Conservation (phyloP, 2,888 invertebrate genomes). For the Dichetophora obliterata region DNA sequence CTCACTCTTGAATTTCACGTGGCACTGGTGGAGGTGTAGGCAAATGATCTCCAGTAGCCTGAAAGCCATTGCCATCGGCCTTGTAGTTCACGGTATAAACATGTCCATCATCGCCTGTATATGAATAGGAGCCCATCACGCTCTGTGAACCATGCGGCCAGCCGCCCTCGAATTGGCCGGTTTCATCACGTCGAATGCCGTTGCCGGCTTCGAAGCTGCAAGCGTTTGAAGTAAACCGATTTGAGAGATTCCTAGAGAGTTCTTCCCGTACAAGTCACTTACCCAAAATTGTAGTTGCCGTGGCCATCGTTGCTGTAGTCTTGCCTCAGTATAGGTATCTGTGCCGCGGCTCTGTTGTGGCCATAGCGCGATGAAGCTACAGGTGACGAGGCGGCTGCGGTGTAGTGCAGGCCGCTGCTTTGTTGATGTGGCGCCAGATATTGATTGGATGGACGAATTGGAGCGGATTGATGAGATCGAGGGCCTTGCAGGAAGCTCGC, state of each 20-base stretch:
- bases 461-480: constrained; percentile 47
- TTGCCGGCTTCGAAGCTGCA: constrained; percentile 76
- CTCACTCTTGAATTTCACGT: constrained; percentile 52
- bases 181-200: constrained; percentile 74
- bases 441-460: constrained; percentile 53
- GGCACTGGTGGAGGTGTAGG: constrained; percentile 84
- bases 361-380: constrained; percentile 18
- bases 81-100: constrained; percentile 77
- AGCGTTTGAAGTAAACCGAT: too few relatives aligned
- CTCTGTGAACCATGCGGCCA: constrained; percentile 75
- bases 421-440: constrained; percentile 55
- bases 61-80: constrained; percentile 83
- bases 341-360: constrained; percentile 61
- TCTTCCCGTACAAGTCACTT: constrained; percentile 49
- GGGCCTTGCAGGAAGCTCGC: constrained; percentile 52
- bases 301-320: constrained; percentile 74
- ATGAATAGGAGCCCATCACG: constrained; percentile 76
- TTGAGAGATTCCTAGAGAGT: background rate
- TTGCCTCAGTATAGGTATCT: constrained; percentile 74
- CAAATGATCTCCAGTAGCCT: constrained; percentile 81
- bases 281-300: constrained; percentile 78
- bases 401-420: constrained; percentile 53
- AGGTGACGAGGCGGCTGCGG: constrained; percentile 43
- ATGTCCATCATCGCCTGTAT: constrained; percentile 75
- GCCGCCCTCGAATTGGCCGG: constrained; percentile 73